Percentiles rank a stretch among this genome's conserved stretches.
These are phyloP conservation scores for Agriopis aurantiaria DNA, from an alignment of 2,888 invertebrate genomes.

Conservation along the genomic window DNA sequence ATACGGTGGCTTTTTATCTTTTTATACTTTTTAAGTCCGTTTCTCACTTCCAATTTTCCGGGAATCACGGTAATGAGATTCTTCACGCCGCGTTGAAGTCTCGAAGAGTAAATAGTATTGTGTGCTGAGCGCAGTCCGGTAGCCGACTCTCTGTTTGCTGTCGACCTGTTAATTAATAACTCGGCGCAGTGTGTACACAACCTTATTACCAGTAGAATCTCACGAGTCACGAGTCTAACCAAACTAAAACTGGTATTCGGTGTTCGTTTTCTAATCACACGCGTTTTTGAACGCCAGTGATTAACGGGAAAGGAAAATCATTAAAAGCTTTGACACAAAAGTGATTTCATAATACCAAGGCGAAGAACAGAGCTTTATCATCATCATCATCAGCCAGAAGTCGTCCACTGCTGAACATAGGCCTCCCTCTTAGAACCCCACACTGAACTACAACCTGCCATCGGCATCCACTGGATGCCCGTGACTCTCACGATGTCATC, in stretches of 20 bases:
- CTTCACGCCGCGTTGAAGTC: slow-evolving; percentile 78
- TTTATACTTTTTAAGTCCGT: slow-evolving; percentile 78
- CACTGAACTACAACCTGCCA: no score
- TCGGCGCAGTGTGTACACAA: slow-evolving; percentile 83
- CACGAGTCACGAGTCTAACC: slow-evolving; percentile 81
- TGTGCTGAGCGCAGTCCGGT: slow-evolving; percentile 82
- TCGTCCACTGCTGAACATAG: no score
- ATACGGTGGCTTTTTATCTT: slow-evolving; percentile 68
- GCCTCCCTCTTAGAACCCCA: no score
- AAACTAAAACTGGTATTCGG: slow-evolving; percentile 74
- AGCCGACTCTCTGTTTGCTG: slow-evolving; percentile 83
- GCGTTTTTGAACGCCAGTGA: slow-evolving; percentile 38
- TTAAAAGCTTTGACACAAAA: background rate
- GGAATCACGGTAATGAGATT: slow-evolving; percentile 83
- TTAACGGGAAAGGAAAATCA: slow-evolving; percentile 17
- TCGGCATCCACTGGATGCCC: no score
- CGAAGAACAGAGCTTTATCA: no score
- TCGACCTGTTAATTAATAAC: slow-evolving; percentile 87
- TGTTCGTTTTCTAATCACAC: slow-evolving; percentile 76
- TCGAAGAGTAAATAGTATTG: slow-evolving; percentile 75
- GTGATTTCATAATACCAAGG: background rate
- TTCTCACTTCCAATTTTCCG: slow-evolving; percentile 83
- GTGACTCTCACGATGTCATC: no score
- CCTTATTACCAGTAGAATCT: slow-evolving; percentile 86
- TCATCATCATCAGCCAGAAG: no score